Evolutionary conservation across 2,113 vertebrate genomes (phyloP), one percentile per base, ranked within the genome.

Genomic region (Scopus umbretta): DNA sequence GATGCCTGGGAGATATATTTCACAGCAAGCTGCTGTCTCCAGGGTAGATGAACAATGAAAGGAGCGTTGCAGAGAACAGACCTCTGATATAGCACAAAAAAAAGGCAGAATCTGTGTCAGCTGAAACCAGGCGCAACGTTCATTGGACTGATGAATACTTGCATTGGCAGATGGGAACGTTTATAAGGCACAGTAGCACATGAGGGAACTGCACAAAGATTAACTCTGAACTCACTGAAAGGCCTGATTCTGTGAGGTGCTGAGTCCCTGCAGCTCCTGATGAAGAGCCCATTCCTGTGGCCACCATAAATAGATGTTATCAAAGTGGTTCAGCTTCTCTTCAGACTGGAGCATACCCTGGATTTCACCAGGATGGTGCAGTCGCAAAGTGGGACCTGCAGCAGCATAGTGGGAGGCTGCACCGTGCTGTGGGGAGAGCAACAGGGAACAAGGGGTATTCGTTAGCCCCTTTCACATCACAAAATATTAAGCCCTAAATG

Each of bases 351-450:
- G 50, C 13, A 72, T 52, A 20, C 22, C 13, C 61, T 45, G 32
- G 53, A 16, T 87, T 67, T 36, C 55, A 40, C 8, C 38, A n/a
- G 61, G 36, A 21, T 23, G 40, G 16, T 49, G 63, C 34, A 42
- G 78, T 5, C 21, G 26, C 19, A 30, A 30, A 34, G 10, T 3
- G 6, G 49, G 53, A 36, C 17, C 21, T 56, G 80, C 50, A 66
- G 45, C 38, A 68, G 53, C 59, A 16, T 2, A 56, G 61, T 56
- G 40, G 10, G 59, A 42, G 53, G 26, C 53, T 84, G 62, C 34
- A 8, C 42, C 1, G 0, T 55, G 58, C n/a, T 1, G 0, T 3
- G 8, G 27, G 30, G 36, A 61, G 66, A 36, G 62, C 40, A 26
- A 55, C 16, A 26, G 45, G 29, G 4, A 52, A 0, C 49, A 18